phyloP scores from a whole-genome alignment of 2,113 vertebrate species.

The Ophthalmolycus amberensis region DNA sequence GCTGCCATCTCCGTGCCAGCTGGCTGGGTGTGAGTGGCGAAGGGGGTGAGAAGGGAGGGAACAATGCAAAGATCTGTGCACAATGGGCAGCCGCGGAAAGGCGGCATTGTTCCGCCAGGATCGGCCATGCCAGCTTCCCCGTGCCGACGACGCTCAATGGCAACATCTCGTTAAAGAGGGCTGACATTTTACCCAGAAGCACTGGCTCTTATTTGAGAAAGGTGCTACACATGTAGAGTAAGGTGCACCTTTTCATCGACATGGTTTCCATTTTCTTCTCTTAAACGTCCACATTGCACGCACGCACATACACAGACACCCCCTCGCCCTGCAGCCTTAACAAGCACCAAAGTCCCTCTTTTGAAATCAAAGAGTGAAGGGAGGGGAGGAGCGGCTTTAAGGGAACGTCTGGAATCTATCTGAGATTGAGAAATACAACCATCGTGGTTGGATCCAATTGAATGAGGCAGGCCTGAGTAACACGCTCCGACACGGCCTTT shows the following conservation, averaged over 20 bases:
- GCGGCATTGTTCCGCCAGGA: constrained; percentile 67
- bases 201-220: constrained; percentile 8
- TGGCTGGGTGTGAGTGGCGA: constrained; percentile 72
- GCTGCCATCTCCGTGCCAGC: constrained; percentile 81
- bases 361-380: constrained; percentile 65
- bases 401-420: constrained; percentile 78
- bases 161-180: constrained; percentile 56
- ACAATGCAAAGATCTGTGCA: constrained; percentile 79
- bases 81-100: constrained; percentile 74
- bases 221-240: constrained; percentile 8
- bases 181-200: constrained; percentile 25
- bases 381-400: constrained; percentile 57
- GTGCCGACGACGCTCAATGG: constrained; percentile 45
- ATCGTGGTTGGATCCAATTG: constrained; percentile 72
- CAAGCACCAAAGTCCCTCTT: constrained; percentile 28
- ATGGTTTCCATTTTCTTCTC: constrained; percentile 29
- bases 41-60: constrained; percentile 40
- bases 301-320: not conserved
- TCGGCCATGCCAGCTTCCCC: constrained; percentile 68
- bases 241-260: constrained; percentile 36
- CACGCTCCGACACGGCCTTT: constrained; percentile 77
- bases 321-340: constrained; percentile 28
- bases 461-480: constrained; percentile 75
- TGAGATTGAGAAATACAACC: constrained; percentile 73
- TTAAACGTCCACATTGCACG: constrained; percentile 23